Conservation (phyloP, 2,113 vertebrate species). For the Rattus rattus region DNA sequence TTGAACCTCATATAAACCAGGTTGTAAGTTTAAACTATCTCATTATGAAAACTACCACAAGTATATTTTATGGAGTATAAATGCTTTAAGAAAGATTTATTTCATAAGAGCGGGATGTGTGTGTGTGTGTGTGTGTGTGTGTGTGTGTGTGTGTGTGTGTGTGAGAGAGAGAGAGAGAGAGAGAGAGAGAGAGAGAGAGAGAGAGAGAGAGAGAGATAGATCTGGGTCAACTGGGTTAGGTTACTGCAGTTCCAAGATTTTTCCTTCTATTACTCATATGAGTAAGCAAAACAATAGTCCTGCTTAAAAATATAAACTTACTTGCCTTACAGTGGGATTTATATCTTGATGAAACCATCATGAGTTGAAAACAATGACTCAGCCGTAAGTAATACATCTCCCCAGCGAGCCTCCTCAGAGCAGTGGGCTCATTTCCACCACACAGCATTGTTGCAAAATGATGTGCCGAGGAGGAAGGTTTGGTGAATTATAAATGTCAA, state of each 20-base stretch:
- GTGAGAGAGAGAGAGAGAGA: too few relatives aligned
- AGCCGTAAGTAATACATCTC: neutral
- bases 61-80: neutral
- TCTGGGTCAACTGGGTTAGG: neutral
- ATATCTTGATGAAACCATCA: neutral
- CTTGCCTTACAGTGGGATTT: neutral
- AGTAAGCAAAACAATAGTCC: neutral
- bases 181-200: too few relatives aligned
- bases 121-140: too few relatives aligned
- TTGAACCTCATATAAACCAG: conserved; percentile 36
- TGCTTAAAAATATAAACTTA: neutral
- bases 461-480: neutral
- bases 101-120: neutral
- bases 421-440: neutral
- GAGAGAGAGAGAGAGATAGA: neutral
- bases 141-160: too few relatives aligned
- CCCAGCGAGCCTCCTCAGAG: neutral
- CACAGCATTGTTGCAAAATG: neutral
- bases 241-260: neutral
- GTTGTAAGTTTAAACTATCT: neutral
- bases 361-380: neutral
- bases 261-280: neutral
- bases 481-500: neutral
- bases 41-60: neutral
- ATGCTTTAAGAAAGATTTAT: conserved; percentile 14